phyloP scores from a whole-genome alignment of 2,888 invertebrate genomes.

The Drosophila ezoana region DNA sequence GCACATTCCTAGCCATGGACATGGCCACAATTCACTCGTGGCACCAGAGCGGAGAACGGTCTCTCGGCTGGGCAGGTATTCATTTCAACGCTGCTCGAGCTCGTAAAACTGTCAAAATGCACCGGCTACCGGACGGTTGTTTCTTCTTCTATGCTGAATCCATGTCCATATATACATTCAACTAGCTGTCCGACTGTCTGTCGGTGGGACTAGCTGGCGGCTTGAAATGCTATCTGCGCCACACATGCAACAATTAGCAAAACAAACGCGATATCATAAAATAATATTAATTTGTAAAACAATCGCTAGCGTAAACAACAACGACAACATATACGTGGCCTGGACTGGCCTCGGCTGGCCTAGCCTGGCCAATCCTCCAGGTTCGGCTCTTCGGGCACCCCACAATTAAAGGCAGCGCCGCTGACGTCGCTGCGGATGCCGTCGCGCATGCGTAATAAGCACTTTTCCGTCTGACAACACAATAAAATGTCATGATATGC shows the following conservation, averaged over 20 bases:
- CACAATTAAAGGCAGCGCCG: conserved; percentile 71
- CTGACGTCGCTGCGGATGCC: conserved; percentile 50
- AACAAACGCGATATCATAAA: conserved; percentile 82
- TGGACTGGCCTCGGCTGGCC: background rate
- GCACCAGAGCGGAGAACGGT: conserved; percentile 10
- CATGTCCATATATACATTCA: conserved; percentile 40
- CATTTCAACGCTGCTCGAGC: conserved; percentile 76
- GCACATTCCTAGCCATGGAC: conserved; percentile 71
- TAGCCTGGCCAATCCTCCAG: conserved; percentile 36
- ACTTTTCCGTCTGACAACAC: conserved; percentile 84
- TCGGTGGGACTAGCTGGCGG: conserved; percentile 38
- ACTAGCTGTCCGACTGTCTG: conserved; percentile 26
- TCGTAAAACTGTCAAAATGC: conserved; percentile 81
- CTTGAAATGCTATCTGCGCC: conserved; percentile 78
- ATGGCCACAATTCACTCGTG: conserved; percentile 72
- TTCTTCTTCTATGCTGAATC: conserved; percentile 10
- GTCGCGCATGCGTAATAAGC: conserved; percentile 84
- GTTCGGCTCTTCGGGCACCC: conserved; percentile 48
- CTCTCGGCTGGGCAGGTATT: conserved; percentile 63
- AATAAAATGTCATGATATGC: conserved; percentile 84
- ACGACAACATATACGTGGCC: conserved; percentile 48
- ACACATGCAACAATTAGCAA: conserved; percentile 81
- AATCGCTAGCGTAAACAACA: conserved; percentile 79
- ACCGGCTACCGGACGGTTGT: conserved; percentile 73
- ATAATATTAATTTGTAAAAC: conserved; percentile 81